Evolutionary conservation across 2,797 vertebrate genomes (phyloP).

Genomic region (Sebastolobus alascanus): DNA sequence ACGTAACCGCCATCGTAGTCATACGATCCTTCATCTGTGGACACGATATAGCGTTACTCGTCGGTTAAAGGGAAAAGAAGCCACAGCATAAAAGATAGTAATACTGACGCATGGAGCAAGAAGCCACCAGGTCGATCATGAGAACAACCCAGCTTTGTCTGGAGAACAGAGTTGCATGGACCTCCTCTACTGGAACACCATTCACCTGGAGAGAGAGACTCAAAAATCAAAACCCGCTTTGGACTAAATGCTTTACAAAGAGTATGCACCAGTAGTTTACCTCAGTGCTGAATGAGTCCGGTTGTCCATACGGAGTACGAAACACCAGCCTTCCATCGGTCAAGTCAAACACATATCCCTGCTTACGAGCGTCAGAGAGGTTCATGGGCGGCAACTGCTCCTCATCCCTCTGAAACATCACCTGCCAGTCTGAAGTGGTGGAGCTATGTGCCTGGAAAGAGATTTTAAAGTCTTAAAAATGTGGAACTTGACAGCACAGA

Average conservation of each 20-base stretch:
- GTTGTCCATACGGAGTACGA: conserved; percentile 77
- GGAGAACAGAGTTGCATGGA: conserved; percentile 80
- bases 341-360: conserved; percentile 81
- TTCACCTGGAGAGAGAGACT: conserved; percentile 59
- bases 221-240: not conserved
- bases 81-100: fast-evolving
- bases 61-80: not conserved
- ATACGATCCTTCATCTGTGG: conserved; percentile 64
- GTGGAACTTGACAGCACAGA: not conserved
- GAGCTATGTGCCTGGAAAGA: not conserved
- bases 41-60: not conserved
- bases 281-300: conserved; percentile 70
- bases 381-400: conserved; percentile 67
- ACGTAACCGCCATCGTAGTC: conserved; percentile 42
- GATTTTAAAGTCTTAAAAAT: not conserved
- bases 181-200: conserved; percentile 68
- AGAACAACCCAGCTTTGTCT: conserved; percentile 84
- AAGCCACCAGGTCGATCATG: conserved; percentile 83
- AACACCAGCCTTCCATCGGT: conserved; percentile 79
- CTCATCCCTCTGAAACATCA: conserved; percentile 79
- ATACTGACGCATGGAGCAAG: conserved; percentile 83
- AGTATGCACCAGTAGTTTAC: conserved; percentile 49
- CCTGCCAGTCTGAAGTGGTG: conserved; percentile 76
- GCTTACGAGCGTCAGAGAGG: conserved; percentile 70
- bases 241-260: not conserved